Base-by-base conservation (phyloP, 1,140 invertebrate genomes). In the Periplaneta americana region DNA sequence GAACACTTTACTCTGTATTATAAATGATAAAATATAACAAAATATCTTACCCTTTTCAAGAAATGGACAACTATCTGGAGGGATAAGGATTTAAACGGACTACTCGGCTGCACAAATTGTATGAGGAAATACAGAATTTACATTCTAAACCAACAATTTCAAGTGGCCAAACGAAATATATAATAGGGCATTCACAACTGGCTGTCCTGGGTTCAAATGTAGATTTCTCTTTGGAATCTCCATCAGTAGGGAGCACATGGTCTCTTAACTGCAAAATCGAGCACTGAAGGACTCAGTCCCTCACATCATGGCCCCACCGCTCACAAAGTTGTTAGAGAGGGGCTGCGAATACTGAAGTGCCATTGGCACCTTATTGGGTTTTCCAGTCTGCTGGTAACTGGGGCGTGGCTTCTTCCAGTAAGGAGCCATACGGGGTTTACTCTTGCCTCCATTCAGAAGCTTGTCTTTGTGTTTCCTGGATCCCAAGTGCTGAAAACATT, bases 381-480 rank as follows among this genome's bases (percentile, higher is more conserved):
- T 34, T 32, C 34, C 79, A 10, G 79, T 18, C 78, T 37, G 78
- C 78, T 34, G 37, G 48, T 31, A 31, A 22, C 34, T 36, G 4
- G 32, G 32, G 22, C 76, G 76, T 34, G 28, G 48, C 31, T 57
- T 78, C 81, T 77, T 77, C 75, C 81, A 78, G 36, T 81, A 78
- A 10, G 81, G 81, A 13, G 75, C 48, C 22, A 75, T 75, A 13
- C 76, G 80, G n/a, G 57, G 79, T 57, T 34, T 39, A 13, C 36
- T 57, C 33, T 74, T 80, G 28, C 79, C 79, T 1, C 79, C 79
- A 36, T 80, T 80, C 79, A 74, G 22, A 28, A 74, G 28, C n/a
- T 75, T 74, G 15, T 81, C 80, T 35, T 81, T 81, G 28, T 81
- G 80, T 48, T 81, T 81, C 33, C 80, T 74, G 1, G 80, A 81